Base-by-base conservation (phyloP, 2,113 vertebrate species). In the Todiramphus saurophagus region DNA sequence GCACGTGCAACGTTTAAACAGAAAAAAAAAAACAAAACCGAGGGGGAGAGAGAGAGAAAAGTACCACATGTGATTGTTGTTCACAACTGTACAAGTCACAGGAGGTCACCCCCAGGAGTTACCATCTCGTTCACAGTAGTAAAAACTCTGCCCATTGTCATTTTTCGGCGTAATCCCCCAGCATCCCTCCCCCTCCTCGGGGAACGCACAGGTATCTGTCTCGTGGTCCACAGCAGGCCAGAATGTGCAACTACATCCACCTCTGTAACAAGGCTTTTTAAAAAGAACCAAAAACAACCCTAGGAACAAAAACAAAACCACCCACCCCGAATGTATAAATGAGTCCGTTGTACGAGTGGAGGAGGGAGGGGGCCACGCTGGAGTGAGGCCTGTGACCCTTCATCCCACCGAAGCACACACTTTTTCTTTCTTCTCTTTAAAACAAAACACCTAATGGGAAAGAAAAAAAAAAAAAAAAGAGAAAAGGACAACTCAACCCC, bases 41-140 rank as follows among this genome's bases (percentile, higher is more conserved):
- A 41, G 3, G 46, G 28, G 41, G 43, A 39, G 64, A 7, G 77
- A 10, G 41, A 21, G 85, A 94, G 18, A 82, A 77, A 97, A 97
- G 99, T 99, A 99, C 98, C 98, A 98, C 98, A 87, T 98, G 98
- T 92, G 95, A 92, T 98, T 98, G 98, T 98, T 98, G 98, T 92
- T 97, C 98, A 97, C 98, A 97, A 98, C 98, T 98, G 98, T 97
- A 99, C 98, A 99, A 94, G 98, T 98, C 90, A 67, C 76, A 72
- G 92, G 84, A 97, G 98, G 96, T 95, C 96, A 76, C 80, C 95
- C 88, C 91, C 91, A 64, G 89, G 58, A 91, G 93, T 64, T 73
- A 69, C 93, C 93, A 64, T 90, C 93, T 78, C 96, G 82, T 97
- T 98, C 98, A 98, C 98, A 98, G 98, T 98, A 99, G 98, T 98